Base-by-base conservation (phyloP, 2,888 invertebrate genomes). In the Erynnis tages region DNA sequence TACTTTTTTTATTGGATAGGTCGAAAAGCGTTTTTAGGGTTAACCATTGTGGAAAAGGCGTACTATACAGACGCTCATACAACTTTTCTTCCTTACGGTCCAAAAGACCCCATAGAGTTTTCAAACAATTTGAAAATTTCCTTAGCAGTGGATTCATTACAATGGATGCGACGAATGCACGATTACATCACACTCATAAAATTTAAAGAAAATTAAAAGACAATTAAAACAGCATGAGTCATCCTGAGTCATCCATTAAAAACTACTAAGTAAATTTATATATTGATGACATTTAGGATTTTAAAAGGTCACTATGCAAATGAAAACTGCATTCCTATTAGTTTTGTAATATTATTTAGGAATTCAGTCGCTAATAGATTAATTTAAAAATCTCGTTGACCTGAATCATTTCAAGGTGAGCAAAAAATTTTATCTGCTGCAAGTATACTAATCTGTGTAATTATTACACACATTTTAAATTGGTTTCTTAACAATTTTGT, bases 251-350 rank as follows among this genome's bases (percentile, higher is more conserved):
- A n/a, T n/a, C 7, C 1, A 44, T 13, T 21, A 4, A 44, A 30
- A 29, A 19, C 43, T 27, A 11, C 27, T 8, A n/a, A 11, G 16
- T 8, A n/a, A 37, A 21, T 37, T 37, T 11, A 37, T 21, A 37
- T 19, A 11, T 30, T 38, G 38, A 38, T 38, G 30, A 21, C 30
- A 30, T 48, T 48, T 32, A 16, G 10, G 23, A 40, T 40, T 23
- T 40, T 19, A 47, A 32, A 47, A 38, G 10, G 38, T 16, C 38
- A 21, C 16, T 17, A 48, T 21, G 19, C 30, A 40, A 48, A 48
- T 48, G 14, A 30, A 14, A 40, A 32, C 30, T 10, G 38, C 48
- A 48, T 48, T 48, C 48, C 23, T 48, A n/a, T 10, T 11, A 7
- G 13, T 21, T 44, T 45, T 32, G 21, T 32, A 44, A 45, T 23